These are phyloP conservation scores for Portunus trituberculatus DNA, from an alignment of 1,140 invertebrate genomes.

Conservation along the genomic window DNA sequence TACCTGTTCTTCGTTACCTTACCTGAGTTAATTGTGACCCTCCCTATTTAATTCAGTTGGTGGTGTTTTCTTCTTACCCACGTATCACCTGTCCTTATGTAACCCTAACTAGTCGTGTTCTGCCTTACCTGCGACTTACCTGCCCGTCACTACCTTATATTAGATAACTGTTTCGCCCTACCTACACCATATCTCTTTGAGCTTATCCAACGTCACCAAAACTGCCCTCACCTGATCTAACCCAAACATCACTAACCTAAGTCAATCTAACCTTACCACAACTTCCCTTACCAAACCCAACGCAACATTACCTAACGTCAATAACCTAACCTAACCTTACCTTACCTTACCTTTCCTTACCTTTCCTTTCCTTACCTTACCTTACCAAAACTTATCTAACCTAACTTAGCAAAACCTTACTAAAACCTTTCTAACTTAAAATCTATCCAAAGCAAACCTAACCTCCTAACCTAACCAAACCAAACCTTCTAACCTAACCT, in stretches of 20 bases:
- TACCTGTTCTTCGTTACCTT: too few relatives aligned
- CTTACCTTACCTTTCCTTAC: neutral
- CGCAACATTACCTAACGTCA: neutral
- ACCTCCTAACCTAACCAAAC: neutral
- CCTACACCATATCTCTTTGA: too few relatives aligned
- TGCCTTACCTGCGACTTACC: too few relatives aligned
- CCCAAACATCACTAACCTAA: neutral
- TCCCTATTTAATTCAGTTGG: too few relatives aligned
- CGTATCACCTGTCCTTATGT: too few relatives aligned
- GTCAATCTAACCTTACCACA: neutral
- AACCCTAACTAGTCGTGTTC: too few relatives aligned
- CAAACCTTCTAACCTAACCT: neutral
- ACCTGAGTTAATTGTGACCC: too few relatives aligned
- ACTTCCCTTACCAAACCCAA: neutral
- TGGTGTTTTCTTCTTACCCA: too few relatives aligned
- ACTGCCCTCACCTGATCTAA: too few relatives aligned
- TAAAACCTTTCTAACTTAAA: neutral
- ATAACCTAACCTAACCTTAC: neutral
- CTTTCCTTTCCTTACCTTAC: neutral
- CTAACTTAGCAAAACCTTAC: neutral
- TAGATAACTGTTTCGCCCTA: too few relatives aligned
- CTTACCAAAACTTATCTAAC: neutral
- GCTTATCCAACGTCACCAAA: too few relatives aligned
- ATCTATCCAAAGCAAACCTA: neutral
- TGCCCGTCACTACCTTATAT: too few relatives aligned